A percentile compares a stretch with the other conserved stretches of the same genome.
Conservation (phyloP, 2,113 vertebrate species). For the mouse (Mus musculus) region DNA sequence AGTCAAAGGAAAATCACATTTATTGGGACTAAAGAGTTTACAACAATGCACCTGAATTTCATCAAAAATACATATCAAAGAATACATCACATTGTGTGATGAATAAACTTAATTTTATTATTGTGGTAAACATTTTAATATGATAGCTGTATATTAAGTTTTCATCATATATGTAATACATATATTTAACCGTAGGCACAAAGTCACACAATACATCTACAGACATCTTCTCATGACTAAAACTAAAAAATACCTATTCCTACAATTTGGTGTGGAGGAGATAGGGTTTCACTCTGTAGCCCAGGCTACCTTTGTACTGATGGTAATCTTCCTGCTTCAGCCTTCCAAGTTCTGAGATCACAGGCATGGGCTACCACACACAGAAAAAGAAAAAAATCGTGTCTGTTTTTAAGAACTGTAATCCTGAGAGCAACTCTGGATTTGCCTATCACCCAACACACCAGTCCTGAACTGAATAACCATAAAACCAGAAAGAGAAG, state of each 20-base stretch:
- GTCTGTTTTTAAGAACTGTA: not conserved
- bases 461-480: not conserved
- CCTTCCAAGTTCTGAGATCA: not conserved
- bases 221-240: not conserved
- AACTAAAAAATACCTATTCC: not conserved
- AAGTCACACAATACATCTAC: not conserved
- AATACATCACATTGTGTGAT: not conserved
- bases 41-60: not conserved
- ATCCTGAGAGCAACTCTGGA: not conserved
- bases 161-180: not conserved
- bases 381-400: not conserved
- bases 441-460: not conserved
- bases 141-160: not conserved
- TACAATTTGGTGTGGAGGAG: not conserved
- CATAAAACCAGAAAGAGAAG: constrained; percentile 18
- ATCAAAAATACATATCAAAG: not conserved
- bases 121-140: not conserved
- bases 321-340: not conserved
- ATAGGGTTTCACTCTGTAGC: not conserved
- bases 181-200: not conserved
- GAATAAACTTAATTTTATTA: not conserved
- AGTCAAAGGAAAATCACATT: not conserved
- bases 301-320: not conserved
- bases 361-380: not conserved
- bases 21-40: not conserved